Base-by-base conservation (phyloP, 2,888 invertebrate genomes). In the Reticulitermes lucifugus region DNA sequence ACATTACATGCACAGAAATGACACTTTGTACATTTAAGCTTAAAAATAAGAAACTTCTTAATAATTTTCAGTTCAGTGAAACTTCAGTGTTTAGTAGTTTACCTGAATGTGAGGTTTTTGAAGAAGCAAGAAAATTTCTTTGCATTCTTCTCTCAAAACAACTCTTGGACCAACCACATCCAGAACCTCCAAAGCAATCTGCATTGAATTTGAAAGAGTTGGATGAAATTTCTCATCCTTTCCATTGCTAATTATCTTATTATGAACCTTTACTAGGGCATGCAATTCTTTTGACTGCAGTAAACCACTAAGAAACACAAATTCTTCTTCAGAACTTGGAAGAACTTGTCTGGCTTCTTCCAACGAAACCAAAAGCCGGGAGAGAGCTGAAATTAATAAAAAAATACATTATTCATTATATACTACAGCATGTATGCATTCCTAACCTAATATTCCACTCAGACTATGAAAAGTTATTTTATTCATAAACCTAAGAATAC, bases 31-130 rank as follows among this genome's bases (percentile, higher is more conserved):
- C 1, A 46, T 46, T 46, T 46, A 46, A 12, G 46, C 12, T 6
- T 12, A 46, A 46, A 46, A 46, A 46, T 46, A 6, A 46, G 1
- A 7, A 46, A 12, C 12, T 46, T 46, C 25, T 82, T 82, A n/a
- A 59, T 9, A 65, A 82, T 35, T 9, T 10, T 73, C 22, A 83
- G 25, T 18, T 22, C 4, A 71, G 43, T 89, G 90, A 9, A 46
- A 46, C 46, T 46, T 46, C 46, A 46, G 9, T 6, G 21, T 25
- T 3, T 35, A 9, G 12, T 65, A 65, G 14, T n/a, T 22, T 90
- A 97, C 97, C 94, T 97, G 97, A 90, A 97, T 94, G 91, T 97
- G 97, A 88, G 97, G 96, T 90, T 94, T 96, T 89, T 97, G 97
- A 84, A 98, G 92, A 87, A 97, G 91, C 89, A 94, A 93, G 89